Percentiles rank a stretch among this genome's conserved stretches.
Evolutionary conservation across 2,888 invertebrate species (phyloP).

Genomic region (Cyrtodaria siliqua): DNA sequence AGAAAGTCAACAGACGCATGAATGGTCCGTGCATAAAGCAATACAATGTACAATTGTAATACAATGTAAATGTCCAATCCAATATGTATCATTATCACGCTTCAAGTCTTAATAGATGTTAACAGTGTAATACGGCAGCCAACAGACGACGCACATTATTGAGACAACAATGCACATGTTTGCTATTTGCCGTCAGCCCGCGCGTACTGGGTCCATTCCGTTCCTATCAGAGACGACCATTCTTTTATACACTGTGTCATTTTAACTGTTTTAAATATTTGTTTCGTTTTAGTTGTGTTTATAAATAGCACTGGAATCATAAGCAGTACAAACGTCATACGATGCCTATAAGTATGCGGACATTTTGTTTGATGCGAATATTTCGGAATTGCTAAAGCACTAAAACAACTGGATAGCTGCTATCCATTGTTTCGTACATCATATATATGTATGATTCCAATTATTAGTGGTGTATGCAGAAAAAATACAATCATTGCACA

Average conservation of each 20-base stretch:
- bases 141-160: constrained; percentile 91
- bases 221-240: constrained; percentile 87
- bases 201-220: constrained; percentile 84
- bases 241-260: constrained; percentile 88
- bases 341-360: constrained; percentile 88
- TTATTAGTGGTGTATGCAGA: too few relatives aligned
- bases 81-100: constrained; percentile 86
- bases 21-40: constrained; percentile 92
- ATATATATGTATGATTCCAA: constrained; percentile 93
- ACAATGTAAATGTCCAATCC: constrained; percentile 92
- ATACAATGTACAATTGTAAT: constrained; percentile 92
- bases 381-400: constrained; percentile 91
- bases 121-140: constrained; percentile 92
- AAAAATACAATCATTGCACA: too few relatives aligned
- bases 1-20: constrained; percentile 58
- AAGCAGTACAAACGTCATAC: constrained; percentile 89
- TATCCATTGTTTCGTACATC: constrained; percentile 93
- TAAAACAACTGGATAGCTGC: constrained; percentile 90
- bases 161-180: constrained; percentile 92
- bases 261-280: constrained; percentile 57
- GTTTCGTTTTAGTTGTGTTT: constrained; percentile 63
- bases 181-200: constrained; percentile 91
- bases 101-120: constrained; percentile 89
- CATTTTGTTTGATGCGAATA: constrained; percentile 90
- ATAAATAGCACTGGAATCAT: constrained; percentile 90